Evolutionary conservation across 2,113 vertebrate species (phyloP), one percentile per base, ranked within the genome.

Genomic region (Phaethon lepturus): DNA sequence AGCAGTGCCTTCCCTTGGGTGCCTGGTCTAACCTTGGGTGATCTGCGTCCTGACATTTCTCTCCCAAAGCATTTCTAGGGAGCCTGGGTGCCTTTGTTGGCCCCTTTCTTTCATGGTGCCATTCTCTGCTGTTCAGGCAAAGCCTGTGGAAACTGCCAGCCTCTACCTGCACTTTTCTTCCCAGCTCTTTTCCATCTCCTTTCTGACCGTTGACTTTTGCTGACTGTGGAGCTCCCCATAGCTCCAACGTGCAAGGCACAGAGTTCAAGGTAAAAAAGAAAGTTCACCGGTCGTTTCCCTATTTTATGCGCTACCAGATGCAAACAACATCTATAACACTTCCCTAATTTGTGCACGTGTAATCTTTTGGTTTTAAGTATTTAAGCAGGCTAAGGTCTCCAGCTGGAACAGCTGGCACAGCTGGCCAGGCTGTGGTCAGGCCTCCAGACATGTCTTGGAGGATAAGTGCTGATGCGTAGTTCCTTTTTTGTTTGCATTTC

Each of bases 401-500:
- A 73, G 35, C 33, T 66, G 68, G 28, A 59, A 13, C 31, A 59
- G 24, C 16, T 67, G 23, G 6, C 16, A 16, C 12, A 33, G 38
- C 55, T 81, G 73, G 35, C 42, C 7, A 13, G 33, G 74, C 50
- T 64, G 17, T 0, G 0, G 0, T 44, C 47, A 67, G 62, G 42
- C 18, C 29, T 92, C 13, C 14, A 45, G 40, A 62, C 3, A 8
- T 0, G 0, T 28, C 72, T 67, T 29, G 26, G 42, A 74, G 63
- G 31, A 45, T 53, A 86, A 69, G n/a, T 26, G n/a, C 35, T 84
- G 26, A 23, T 59, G 19, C 23, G 19, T 1, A 1, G 17, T 64
- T 49, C 19, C 7, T 42, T 74, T 77, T 69, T 63, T 62, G 16
- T 59, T 76, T 56, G 17, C 42, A 7, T 17, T 87, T 22, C 18